Evolutionary conservation across 2,797 vertebrate genomes (phyloP), one percentile per base, ranked within the genome.

Genomic region (Pseudopleuronectes americanus): DNA sequence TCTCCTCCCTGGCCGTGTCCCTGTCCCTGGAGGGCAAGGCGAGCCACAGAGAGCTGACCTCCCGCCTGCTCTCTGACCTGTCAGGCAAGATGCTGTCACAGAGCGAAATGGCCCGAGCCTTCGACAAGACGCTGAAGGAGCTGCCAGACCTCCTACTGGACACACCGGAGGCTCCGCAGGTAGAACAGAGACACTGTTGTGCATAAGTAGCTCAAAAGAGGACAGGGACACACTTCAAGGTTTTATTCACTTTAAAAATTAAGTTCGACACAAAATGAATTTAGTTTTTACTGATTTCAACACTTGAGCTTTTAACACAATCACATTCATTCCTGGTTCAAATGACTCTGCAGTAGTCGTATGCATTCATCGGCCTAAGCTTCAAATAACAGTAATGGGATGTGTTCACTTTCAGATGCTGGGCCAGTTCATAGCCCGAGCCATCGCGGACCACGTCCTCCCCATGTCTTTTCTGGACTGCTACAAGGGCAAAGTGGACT

Each of bases 361-460:
- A 2, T 31, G 7, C 8, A 31, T 31, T 31, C 28, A 31, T 31
- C 28, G 28, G 28, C 28, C 28, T 31, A 8, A 31, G 28, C 28
- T 31, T 31, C 28, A 31, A 31, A 31, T 31, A 8, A 31, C 28
- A 31, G 28, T 17, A 16, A 1, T 19, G 14, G 43, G 43, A 45
- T 45, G 43, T 45, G 14, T 57, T 28, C 7, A 62, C 19, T 62
- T 23, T 28, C 88, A 97, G 96, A 96, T 97, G 95, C 90, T 97
- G 33, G 96, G 96, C n/a, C 96, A 97, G 92, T 97, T 97, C 76
- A 94, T 97, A 3, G 96, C 96, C 61, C 87, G 96, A 81, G 96
- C 95, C 14, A 95, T 96, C 55, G 96, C 96, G 0, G 96, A 97
- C 88, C 96, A 96, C 3, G 95, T 95, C 56, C 93, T 96, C 41